A percentile compares a stretch with the other conserved stretches of the same genome.
Conservation (phyloP, 2,888 invertebrate genomes). For the Apamea epomidion region DNA sequence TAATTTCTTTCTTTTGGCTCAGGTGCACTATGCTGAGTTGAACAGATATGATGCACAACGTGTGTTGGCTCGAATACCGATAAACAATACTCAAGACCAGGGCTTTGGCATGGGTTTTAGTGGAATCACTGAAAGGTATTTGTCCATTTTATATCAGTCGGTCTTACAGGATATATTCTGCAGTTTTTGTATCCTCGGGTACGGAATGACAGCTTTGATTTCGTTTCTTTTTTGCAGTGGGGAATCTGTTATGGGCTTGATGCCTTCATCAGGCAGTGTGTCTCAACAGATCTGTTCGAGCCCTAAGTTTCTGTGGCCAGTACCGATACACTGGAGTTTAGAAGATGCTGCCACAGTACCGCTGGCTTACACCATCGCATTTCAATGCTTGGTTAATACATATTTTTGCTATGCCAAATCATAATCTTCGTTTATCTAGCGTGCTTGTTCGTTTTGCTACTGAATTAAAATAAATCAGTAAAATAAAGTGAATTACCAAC, state of each 20-base stretch:
- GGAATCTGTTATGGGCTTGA: background rate
- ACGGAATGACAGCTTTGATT: background rate
- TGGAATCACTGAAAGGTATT: slow-evolving; percentile 22
- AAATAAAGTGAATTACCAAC: background rate
- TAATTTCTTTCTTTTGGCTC: background rate
- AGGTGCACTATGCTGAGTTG: slow-evolving; percentile 15
- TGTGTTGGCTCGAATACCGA: slow-evolving; percentile 5
- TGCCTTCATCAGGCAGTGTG: slow-evolving; percentile 15
- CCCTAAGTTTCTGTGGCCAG: slow-evolving; percentile 83
- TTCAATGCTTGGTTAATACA: slow-evolving; percentile 7
- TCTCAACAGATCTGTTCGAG: slow-evolving; percentile 5
- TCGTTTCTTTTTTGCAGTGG: background rate
- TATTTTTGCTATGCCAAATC: background rate
- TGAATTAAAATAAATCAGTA: background rate
- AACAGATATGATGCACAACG: slow-evolving; percentile 11
- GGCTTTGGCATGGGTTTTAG: slow-evolving; percentile 35
- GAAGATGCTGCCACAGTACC: slow-evolving; percentile 93
- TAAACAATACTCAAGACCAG: background rate
- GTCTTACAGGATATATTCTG: too few species aligned
- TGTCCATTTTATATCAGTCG: background rate
- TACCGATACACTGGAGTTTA: slow-evolving; percentile 91
- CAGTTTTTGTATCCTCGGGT: background rate
- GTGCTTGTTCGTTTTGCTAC: background rate
- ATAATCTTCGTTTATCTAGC: background rate
- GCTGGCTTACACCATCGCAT: slow-evolving; percentile 72